These are phyloP conservation scores for Toxostoma redivivum DNA, from an alignment of 2,113 vertebrate genomes.

Conservation along the genomic window DNA sequence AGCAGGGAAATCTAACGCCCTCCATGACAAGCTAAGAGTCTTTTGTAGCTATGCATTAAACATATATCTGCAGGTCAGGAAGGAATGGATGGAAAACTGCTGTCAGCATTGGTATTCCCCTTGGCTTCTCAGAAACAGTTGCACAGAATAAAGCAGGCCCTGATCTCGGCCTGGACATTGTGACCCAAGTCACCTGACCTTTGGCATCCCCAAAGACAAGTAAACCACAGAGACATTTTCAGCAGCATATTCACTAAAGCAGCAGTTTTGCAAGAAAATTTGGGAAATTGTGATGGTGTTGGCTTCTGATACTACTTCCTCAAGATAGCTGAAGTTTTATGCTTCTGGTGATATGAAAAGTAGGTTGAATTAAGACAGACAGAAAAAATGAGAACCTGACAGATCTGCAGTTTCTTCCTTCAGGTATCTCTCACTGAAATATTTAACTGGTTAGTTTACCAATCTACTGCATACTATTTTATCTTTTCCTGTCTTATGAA, in stretches of 20 bases:
- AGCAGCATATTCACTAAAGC: not conserved
- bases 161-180: not conserved
- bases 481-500: not conserved
- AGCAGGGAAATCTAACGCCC: slow-evolving; percentile 37
- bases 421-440: not conserved
- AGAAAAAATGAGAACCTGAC: not conserved
- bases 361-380: not conserved
- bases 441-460: not conserved
- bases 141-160: not conserved
- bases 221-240: not conserved
- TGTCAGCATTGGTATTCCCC: not conserved
- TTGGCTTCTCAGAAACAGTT: not conserved
- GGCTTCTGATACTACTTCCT: not conserved
- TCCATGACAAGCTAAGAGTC: not conserved
- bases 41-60: slow-evolving; percentile 62
- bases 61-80: not conserved
- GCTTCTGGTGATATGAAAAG: not conserved
- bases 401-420: not conserved
- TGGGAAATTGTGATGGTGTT: not conserved
- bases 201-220: not conserved
- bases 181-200: not conserved
- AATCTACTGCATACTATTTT: not conserved
- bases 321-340: not conserved
- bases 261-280: not conserved
- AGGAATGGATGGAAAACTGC: not conserved